Base-by-base conservation (phyloP, 1,140 invertebrate genomes). In the Neodiprion fabricii region DNA sequence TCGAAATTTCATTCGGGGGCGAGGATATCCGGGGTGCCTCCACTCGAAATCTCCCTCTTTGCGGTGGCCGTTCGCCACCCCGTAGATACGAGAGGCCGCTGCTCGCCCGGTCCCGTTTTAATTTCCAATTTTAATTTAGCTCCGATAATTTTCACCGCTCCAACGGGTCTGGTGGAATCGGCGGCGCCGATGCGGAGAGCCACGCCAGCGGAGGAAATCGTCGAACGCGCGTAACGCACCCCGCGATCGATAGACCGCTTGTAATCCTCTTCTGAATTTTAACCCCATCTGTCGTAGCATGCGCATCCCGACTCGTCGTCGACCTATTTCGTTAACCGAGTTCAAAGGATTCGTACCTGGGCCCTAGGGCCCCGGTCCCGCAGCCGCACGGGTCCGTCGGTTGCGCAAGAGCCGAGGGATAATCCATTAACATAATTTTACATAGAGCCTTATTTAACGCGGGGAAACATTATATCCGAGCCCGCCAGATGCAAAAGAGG, bases 401-500 rank as follows among this genome's bases (percentile, higher is more conserved):
- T 61, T 61, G 53, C 53, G n/a, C n/a, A 61, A 61, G 53, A 61
- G 53, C 77, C 76, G 77, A 84, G 85, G 86, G 87, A 89, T 89
- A 87, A 89, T 88, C 87, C 85, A 89, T 89, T 89, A 89, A 89
- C 87, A 89, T 89, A 89, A 89, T 89, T 89, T 88, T 85, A 87
- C 85, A 87, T 87, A 84, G 85, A 83, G 78, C 78, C 81, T 79
- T 83, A 83, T 83, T 83, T 81, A 79, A 76, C 79, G 78, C 80
- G 76, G 70, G 77, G 82, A 82, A 79, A 85, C 81, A 83, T 86
- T 87, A 84, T 85, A 84, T 85, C 83, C 78, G 78, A 70, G 47
- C 78, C 71, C 75, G 82, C 84, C 86, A 88, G 86, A 88, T 88
- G 87, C 86, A 88, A 88, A 88, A 85, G 82, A 86, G 86, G 81